Evolutionary conservation across 1,140 invertebrate species (phyloP).

Genomic region (Chlorops oryzae): DNA sequence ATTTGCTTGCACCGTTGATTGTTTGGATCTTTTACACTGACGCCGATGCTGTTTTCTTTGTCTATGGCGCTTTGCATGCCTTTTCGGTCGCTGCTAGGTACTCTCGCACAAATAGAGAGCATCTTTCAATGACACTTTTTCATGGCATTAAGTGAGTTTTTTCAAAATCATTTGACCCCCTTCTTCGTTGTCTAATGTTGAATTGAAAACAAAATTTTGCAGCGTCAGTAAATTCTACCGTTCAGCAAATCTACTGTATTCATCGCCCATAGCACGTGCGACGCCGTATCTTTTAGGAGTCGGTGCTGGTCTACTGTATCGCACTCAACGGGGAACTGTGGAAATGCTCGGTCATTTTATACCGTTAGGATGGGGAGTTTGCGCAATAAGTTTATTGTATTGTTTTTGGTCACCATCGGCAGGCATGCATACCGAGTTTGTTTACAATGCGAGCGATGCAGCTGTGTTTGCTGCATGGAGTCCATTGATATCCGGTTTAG

Average conservation of each 20-base stretch:
- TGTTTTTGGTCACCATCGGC: conserved; percentile 57
- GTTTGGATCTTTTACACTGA: conserved; percentile 60
- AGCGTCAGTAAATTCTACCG: conserved; percentile 62
- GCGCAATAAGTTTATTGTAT: conserved; percentile 50
- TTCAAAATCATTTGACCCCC: not conserved
- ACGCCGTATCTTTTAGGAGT: conserved; percentile 62
- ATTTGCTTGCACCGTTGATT: conserved; percentile 62
- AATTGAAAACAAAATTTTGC: too few relatives aligned
- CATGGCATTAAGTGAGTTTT: conserved; percentile 58
- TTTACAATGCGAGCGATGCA: conserved; percentile 56
- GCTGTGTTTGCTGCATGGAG: conserved; percentile 60
- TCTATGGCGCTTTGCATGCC: conserved; percentile 53
- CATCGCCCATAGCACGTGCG: conserved; percentile 56
- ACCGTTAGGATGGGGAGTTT: conserved; percentile 47
- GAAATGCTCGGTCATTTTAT: conserved; percentile 47
- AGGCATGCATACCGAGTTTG: conserved; percentile 54
- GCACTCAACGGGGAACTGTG: conserved; percentile 51
- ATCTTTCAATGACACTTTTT: conserved; percentile 58
- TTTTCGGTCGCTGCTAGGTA: conserved; percentile 58
- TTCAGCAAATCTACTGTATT: conserved; percentile 59
- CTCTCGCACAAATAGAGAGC: conserved; percentile 53
- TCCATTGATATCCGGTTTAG: conserved; percentile 56
- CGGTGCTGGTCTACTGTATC: conserved; percentile 53
- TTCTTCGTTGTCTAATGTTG: conserved; percentile 12
- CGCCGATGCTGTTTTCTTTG: conserved; percentile 50